Conservation (phyloP, 2,113 vertebrate genomes). For the Micromys minutus region DNA sequence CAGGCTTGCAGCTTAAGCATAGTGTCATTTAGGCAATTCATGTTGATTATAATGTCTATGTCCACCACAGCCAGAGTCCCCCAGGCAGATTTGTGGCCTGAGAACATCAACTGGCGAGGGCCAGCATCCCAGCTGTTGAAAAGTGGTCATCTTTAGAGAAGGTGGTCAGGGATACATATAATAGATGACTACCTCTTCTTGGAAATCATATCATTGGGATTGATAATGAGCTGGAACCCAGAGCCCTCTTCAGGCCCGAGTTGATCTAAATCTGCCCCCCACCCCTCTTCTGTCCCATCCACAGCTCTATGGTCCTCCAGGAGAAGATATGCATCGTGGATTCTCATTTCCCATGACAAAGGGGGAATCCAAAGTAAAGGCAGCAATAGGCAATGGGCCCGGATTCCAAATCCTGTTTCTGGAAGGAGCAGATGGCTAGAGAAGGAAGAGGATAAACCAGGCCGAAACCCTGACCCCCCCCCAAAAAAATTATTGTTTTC, state of each 20-base stretch:
- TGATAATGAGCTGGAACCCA: neutral
- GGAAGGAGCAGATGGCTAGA: slow-evolving; percentile 42
- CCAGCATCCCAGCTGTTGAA: neutral
- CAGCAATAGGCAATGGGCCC: neutral
- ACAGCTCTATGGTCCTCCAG: neutral
- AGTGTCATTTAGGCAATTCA: neutral
- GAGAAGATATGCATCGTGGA: neutral
- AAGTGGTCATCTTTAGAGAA: slow-evolving; percentile 43
- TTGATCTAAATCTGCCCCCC: neutral
- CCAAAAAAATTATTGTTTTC: neutral
- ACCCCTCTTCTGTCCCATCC: neutral
- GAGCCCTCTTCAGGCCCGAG: neutral
- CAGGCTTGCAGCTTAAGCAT: neutral
- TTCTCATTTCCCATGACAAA: neutral
- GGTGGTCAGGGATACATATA: neutral
- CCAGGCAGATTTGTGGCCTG: slow-evolving; percentile 4
- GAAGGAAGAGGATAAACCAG: neutral
- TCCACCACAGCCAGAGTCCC: slow-evolving; percentile 12
- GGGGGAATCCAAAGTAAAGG: neutral
- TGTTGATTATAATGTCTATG: neutral
- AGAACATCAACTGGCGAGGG: neutral
- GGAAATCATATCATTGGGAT: neutral
- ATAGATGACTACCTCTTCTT: neutral
- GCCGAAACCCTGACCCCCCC: neutral
- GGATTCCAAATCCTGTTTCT: slow-evolving; percentile 4